Percentiles rank a stretch among this genome's conserved stretches.
Conservation (phyloP, 2,113 vertebrate species). For the Osmerus eperlanus region DNA sequence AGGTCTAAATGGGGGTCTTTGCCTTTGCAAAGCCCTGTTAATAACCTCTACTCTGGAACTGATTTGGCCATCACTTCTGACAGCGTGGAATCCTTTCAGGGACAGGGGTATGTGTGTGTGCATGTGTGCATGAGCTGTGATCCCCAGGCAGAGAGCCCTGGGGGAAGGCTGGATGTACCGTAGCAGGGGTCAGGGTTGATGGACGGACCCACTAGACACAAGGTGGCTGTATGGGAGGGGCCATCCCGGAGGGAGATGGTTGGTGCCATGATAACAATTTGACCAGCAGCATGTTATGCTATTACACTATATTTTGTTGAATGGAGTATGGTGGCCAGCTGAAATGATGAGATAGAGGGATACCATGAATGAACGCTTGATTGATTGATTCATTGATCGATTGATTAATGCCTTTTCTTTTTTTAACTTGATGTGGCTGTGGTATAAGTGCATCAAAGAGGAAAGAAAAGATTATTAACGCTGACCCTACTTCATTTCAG, state of each 20-base stretch:
- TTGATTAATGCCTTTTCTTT: not conserved
- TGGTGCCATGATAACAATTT: conserved; percentile 6
- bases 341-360: not conserved
- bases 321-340: not conserved
- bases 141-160: not conserved
- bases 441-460: no score
- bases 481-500: no score
- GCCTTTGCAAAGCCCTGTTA: no score
- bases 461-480: no score
- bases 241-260: not conserved
- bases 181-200: not conserved
- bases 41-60: no score
- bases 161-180: not conserved
- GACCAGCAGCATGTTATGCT: conserved; percentile 43
- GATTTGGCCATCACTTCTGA: no score
- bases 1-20: no score
- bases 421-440: not conserved
- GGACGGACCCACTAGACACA: not conserved
- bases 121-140: conserved; percentile 57
- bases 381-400: not conserved
- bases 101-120: conserved; percentile 44
- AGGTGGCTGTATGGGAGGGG: not conserved
- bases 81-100: conserved; percentile 50
- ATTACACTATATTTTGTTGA: not conserved
- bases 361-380: conserved; percentile 8